Evolutionary conservation across 2,113 vertebrate genomes (phyloP), one percentile per base, ranked within the genome.

Genomic region (Xiphophorus couchianus): DNA sequence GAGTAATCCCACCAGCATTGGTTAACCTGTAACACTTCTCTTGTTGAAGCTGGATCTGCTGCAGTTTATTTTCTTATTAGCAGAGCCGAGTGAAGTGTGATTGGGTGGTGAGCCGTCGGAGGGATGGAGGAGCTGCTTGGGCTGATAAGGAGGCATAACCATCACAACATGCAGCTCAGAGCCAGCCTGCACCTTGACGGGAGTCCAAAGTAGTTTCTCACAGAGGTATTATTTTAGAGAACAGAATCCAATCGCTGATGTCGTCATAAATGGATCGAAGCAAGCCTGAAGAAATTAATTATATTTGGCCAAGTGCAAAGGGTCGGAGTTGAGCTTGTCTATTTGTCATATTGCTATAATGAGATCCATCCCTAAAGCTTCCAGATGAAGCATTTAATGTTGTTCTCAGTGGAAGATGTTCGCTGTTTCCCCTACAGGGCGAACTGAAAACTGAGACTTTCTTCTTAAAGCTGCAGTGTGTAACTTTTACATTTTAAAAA

Each of bases 31-130:
- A 58, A 58, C 51, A 58, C 51, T 7, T 58, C 51, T 58, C 8
- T 22, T 81, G 67, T 69, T 80, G 74, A 75, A 84, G 74, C 80
- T 42, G 67, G 39, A 60, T 71, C 77, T 60, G 44, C 66, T 25
- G 68, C 72, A 76, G 80, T 86, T 88, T 87, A 84, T 84, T 88
- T 90, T 85, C 72, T 86, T 84, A 83, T 87, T 79, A 90, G 75
- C 37, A 14, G 22, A 66, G n/a, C 62, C 28, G 48, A 87, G 76
- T 86, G 86, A 89, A 84, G 82, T 75, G 60, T 64, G 86, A 85
- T 84, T 86, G 81, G 74, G 9, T 31, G 35, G 70, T 19, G 66
- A 82, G 74, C 44, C 0, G 33, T 63, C 30, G 74, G 70, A 54
- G 8, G 71, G 54, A 44, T 4, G 80, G 77, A 75, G 58, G 80